phyloP scores from a whole-genome alignment of 2,797 vertebrate species.

The Alcedo quadribrachys region DNA sequence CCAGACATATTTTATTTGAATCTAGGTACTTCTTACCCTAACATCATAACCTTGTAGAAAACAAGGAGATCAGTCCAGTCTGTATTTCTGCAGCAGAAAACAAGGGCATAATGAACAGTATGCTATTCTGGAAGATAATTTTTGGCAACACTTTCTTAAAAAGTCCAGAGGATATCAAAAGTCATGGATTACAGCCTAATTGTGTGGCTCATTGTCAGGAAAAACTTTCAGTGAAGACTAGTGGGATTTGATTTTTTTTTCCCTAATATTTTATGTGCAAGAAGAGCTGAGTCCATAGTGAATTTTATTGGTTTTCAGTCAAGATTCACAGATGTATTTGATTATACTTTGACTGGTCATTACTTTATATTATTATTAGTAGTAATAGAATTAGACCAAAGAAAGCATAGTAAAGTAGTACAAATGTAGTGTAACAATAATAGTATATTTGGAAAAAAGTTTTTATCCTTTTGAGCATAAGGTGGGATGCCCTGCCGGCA shows the following conservation, averaged over 20 bases:
- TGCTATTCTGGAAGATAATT: background rate
- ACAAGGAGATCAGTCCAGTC: background rate
- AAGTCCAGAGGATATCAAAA: constrained; percentile 42
- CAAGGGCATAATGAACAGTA: background rate
- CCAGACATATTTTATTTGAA: constrained; percentile 37
- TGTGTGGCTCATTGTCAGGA: constrained; percentile 42
- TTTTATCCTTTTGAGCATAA: background rate
- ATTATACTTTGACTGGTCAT: constrained; percentile 51
- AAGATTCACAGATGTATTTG: constrained; percentile 50
- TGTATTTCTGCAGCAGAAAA: constrained; percentile 16
- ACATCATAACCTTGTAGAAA: background rate
- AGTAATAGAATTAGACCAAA: constrained; percentile 33
- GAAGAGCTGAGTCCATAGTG: background rate
- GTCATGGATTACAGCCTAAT: constrained; percentile 42
- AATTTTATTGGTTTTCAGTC: constrained; percentile 16
- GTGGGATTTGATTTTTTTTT: background rate
- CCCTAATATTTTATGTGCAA: background rate
- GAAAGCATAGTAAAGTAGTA: background rate
- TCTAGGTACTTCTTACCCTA: constrained; percentile 1
- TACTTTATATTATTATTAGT: constrained; percentile 25
- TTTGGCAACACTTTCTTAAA: background rate
- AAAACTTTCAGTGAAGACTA: constrained; percentile 29
- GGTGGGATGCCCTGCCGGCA: background rate
- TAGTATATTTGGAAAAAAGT: background rate
- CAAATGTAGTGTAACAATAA: background rate